Base-by-base conservation (phyloP, 2,113 vertebrate species). In the Amia ocellicauda region DNA sequence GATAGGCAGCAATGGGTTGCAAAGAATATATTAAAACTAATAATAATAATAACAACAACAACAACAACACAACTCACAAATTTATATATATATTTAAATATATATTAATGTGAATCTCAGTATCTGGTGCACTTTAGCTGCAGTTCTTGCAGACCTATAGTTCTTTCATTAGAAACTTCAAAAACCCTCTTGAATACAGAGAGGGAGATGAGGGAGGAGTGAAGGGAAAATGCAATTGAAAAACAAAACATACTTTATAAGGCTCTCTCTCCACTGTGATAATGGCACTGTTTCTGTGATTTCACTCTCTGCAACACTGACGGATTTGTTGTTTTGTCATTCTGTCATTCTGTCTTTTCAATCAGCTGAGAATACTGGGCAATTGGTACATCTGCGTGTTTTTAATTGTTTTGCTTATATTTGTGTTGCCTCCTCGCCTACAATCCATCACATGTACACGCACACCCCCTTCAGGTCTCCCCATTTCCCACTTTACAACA, bases 351-450 rank as follows among this genome's bases (percentile, higher is more conserved):
- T 36, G 31, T 36, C 31, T 5, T 5, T 11, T 80, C 82, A 81
- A 76, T 86, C 82, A 87, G 43, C 54, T 45, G 67, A 76, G 72
- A 80, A 74, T 73, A 71, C 69, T 51, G 84, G 87, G 71, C 80
- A 84, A 83, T 85, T 88, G 85, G 90, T 89, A 90, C 89, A 91
- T 84, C 88, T 88, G 74, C n/a, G n/a, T n/a, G n/a, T n/a, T n/a
- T n/a, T n/a, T n/a, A n/a, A n/a, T n/a, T n/a, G n/a, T n/a, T n/a
- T n/a, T n/a, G n/a, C n/a, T n/a, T n/a, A n/a, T n/a, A n/a, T n/a
- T n/a, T n/a, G n/a, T n/a, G n/a, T n/a, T n/a, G n/a, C n/a, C n/a
- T n/a, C n/a, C n/a, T n/a, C n/a, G n/a, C n/a, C n/a, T n/a, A n/a
- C n/a, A n/a, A n/a, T n/a, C n/a, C n/a, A n/a, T n/a, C n/a, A n/a